phyloP scores from a whole-genome alignment of 1,140 invertebrate genomes.

The Saxidomus purpurata region DNA sequence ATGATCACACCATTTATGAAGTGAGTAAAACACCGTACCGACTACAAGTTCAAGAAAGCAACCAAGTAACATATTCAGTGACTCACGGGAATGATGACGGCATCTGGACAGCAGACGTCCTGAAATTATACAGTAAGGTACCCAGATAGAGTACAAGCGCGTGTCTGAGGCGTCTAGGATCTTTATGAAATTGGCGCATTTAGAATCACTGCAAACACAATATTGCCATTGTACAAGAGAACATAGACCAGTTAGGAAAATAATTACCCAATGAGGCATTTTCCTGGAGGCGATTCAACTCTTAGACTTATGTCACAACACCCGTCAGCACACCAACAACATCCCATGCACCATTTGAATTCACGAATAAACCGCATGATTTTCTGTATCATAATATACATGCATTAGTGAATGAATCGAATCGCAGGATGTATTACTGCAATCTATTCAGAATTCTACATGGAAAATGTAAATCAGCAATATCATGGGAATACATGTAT shows the following conservation, averaged over 20 bases:
- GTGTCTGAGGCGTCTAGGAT: not conserved
- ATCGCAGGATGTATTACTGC: too few species aligned
- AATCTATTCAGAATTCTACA: too few species aligned
- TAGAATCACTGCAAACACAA: constrained; percentile 28
- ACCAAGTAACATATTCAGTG: too few species aligned
- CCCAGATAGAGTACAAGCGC: not conserved
- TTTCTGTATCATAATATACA: constrained; percentile 72
- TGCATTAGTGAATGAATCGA: not conserved
- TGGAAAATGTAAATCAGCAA: too few species aligned
- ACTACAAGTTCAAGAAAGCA: too few species aligned
- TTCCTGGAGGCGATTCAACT: constrained; percentile 81
- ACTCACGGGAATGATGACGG: not conserved
- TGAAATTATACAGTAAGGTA: not conserved
- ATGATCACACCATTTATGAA: too few species aligned
- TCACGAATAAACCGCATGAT: constrained; percentile 78
- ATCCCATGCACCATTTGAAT: constrained; percentile 83
- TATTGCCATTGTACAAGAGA: too few species aligned
- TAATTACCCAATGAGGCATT: too few species aligned
- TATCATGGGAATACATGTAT: too few species aligned
- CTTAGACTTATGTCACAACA: constrained; percentile 71
- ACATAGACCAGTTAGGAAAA: too few species aligned
- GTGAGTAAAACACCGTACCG: too few species aligned
- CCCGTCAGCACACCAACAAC: constrained; percentile 79
- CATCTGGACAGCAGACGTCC: not conserved
- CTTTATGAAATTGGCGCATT: not conserved